Evolutionary conservation across 2,888 invertebrate species (phyloP).

Genomic region (Ophioninae sp.): DNA sequence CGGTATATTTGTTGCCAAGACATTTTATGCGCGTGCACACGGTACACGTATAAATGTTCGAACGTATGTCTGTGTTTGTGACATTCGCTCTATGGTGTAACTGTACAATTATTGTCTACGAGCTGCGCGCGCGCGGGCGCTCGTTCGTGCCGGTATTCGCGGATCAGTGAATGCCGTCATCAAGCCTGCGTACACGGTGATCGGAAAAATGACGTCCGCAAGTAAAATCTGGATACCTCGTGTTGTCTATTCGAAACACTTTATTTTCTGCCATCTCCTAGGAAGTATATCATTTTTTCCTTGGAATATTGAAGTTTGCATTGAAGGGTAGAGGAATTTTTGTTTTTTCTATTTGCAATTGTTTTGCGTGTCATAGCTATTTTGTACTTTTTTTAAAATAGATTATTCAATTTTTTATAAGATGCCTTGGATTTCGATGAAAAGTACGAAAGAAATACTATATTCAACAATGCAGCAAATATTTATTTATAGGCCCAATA

Average conservation of each 20-base stretch:
- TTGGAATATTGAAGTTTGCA: not conserved
- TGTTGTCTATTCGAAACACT: not conserved
- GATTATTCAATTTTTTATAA: too few relatives aligned
- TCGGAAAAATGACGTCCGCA: not conserved
- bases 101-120: slow-evolving; percentile 61
- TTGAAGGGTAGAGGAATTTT: not conserved
- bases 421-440: too few relatives aligned
- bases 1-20: slow-evolving; percentile 17
- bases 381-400: too few relatives aligned
- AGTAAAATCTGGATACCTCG: not conserved
- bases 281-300: not conserved
- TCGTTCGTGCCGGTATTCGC: slow-evolving; percentile 9
- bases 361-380: too few relatives aligned
- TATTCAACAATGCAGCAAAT: too few relatives aligned
- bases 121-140: not conserved
- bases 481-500: not conserved
- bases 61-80: not conserved
- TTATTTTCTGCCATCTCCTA: too few relatives aligned
- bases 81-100: slow-evolving; percentile 36
- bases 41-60: not conserved
- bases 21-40: slow-evolving; percentile 12
- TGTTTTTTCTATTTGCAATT: too few relatives aligned
- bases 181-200: slow-evolving; percentile 13
- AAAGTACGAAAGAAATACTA: too few relatives aligned
- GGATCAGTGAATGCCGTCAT: slow-evolving; percentile 54